A percentile compares a stretch with the other conserved stretches of the same genome.
These are phyloP conservation scores for Drosophila tani DNA, from an alignment of 1,140 invertebrate genomes.

Conservation along the genomic window DNA sequence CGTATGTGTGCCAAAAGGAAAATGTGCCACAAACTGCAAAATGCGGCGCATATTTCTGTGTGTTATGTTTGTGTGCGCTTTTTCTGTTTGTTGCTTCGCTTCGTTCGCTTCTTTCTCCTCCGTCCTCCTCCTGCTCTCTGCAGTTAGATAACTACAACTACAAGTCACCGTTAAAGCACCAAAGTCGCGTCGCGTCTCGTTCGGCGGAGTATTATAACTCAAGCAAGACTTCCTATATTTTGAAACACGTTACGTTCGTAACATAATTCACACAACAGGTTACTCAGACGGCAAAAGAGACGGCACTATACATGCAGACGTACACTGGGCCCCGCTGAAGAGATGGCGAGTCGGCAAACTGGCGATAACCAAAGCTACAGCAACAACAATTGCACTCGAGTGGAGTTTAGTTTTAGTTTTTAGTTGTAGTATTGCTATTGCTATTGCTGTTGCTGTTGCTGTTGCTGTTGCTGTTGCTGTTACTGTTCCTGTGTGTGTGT, in stretches of 20 bases:
- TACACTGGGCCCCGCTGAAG: neutral
- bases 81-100: conserved; percentile 64
- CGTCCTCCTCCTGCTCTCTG: conserved; percentile 4
- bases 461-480: neutral
- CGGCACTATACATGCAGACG: neutral
- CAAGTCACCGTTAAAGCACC: conserved; percentile 75
- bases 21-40: conserved; percentile 80
- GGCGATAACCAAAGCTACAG: conserved; percentile 35
- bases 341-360: conserved; percentile 19
- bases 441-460: conserved; percentile 12
- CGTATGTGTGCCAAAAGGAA: conserved; percentile 76
- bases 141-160: conserved; percentile 72
- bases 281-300: conserved; percentile 44
- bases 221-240: conserved; percentile 85
- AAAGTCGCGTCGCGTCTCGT: conserved; percentile 29
- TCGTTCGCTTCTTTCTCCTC: conserved; percentile 69
- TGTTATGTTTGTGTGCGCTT: conserved; percentile 29
- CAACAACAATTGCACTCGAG: conserved; percentile 39
- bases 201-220: conserved; percentile 68
- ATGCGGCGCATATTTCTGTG: conserved; percentile 51
- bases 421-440: conserved; percentile 27
- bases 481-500: conserved; percentile 30
- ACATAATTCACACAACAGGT: conserved; percentile 84
- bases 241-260: conserved; percentile 85
- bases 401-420: conserved; percentile 20